Conservation (phyloP, 2,797 vertebrate species). For the Gambusia yucatana region DNA sequence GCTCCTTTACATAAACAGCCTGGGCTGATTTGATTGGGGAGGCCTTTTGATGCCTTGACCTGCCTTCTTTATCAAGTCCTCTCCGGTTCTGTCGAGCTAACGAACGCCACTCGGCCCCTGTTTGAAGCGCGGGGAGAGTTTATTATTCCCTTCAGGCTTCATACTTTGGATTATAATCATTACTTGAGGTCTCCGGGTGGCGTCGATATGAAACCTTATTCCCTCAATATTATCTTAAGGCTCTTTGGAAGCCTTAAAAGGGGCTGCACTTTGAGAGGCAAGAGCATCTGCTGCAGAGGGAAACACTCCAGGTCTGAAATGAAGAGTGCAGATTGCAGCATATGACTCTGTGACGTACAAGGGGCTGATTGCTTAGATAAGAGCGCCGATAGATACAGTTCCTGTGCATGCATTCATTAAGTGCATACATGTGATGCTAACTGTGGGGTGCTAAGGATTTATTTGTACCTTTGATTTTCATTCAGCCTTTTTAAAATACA, state of each 20-base stretch:
- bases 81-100: conserved; percentile 62
- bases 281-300: conserved; percentile 61
- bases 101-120: conserved; percentile 52
- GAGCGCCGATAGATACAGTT: neutral
- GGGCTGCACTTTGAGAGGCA: conserved; percentile 57
- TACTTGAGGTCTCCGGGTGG: conserved; percentile 67
- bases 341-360: neutral
- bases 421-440: neutral
- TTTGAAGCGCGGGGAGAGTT: conserved; percentile 61
- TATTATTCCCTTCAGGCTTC: conserved; percentile 66
- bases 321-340: conserved; percentile 18
- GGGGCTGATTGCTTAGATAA: neutral
- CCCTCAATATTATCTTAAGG: conserved; percentile 60
- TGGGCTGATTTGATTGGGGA: conserved; percentile 66
- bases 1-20: conserved; percentile 71
- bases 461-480: neutral
- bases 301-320: conserved; percentile 51
- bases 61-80: conserved; percentile 70
- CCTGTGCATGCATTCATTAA: neutral
- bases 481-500: neutral
- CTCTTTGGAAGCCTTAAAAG: conserved; percentile 71
- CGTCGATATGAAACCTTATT: conserved; percentile 67
- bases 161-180: conserved; percentile 70
- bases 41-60: conserved; percentile 76
- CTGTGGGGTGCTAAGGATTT: neutral